Evolutionary conservation across 2,888 invertebrate species (phyloP), one percentile per base, ranked within the genome.

Genomic region (Andrena minutula): DNA sequence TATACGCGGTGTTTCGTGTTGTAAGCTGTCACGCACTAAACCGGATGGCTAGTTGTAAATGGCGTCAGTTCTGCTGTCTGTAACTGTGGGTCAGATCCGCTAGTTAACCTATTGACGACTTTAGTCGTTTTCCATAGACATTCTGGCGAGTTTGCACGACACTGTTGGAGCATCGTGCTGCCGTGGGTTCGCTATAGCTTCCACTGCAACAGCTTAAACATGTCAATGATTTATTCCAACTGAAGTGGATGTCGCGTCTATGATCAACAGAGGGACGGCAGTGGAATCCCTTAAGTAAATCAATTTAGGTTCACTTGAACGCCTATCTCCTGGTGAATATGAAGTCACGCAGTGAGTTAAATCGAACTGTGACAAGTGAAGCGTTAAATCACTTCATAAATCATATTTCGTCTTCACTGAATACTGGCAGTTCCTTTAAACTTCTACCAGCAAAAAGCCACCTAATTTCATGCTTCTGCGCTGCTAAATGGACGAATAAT

Each of bases 21-120:
- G 78, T 69, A 47, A 60, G 51, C 64, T 77, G 79, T 79, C 75
- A 47, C 56, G 35, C 56, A 28, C 58, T 56, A 56, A 75, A 69
- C 53, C 86, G 89, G 76, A 81, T 79, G 88, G 90, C 87, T 89
- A 89, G 87, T 89, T 90, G 85, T 89, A 89, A 88, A 89, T 82
- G 87, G 86, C 85, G 84, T 86, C 41, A 41, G 61, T 64, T 63
- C 60, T 41, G 41, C 41, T 41, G 66, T 81, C 81, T 81, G 69
- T 79, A 79, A 79, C 72, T 69, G 60, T 30, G 72, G 65, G 63
- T 63, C 79, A 72, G 72, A 68, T 79, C 70, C 79, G n/a, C 8
- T 47, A 30, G 69, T 77, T 70, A 70, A 82, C 74, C 73, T 79
- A 82, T 80, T 70, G 79, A 70, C 69, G 65, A 70, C 65, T 72